These are phyloP conservation scores for Baryphthengus martii DNA, from an alignment of 2,113 vertebrate genomes.

Conservation along the genomic window DNA sequence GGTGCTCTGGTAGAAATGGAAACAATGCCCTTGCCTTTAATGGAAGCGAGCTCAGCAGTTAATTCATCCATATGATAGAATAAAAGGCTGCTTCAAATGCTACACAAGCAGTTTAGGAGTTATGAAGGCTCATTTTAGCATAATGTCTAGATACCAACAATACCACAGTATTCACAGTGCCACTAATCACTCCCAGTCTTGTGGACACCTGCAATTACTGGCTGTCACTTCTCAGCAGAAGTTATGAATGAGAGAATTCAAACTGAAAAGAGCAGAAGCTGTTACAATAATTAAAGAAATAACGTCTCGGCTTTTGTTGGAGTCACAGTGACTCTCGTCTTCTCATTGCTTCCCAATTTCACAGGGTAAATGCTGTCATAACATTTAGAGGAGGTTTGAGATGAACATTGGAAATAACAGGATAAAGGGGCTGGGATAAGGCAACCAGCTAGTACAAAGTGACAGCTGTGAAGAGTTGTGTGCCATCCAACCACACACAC, in stretches of 20 bases:
- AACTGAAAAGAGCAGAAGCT: background rate
- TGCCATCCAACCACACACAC: background rate
- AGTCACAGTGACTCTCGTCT: background rate
- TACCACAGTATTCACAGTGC: background rate
- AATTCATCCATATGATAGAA: background rate
- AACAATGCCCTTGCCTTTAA: background rate
- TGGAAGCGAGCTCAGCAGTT: background rate
- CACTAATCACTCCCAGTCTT: background rate
- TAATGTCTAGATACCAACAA: background rate
- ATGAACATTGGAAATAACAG: background rate
- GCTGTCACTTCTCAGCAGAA: background rate
- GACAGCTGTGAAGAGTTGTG: background rate
- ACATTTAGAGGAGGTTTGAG: background rate
- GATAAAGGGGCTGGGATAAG: background rate
- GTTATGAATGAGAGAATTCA: background rate
- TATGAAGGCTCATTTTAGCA: background rate
- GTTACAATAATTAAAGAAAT: background rate
- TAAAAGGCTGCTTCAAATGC: background rate
- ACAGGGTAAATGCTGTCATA: background rate
- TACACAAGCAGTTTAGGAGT: background rate
- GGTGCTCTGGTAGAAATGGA: background rate
- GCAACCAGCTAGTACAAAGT: background rate
- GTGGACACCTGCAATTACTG: background rate
- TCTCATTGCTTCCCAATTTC: background rate
- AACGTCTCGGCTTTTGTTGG: background rate